Evolutionary conservation across 2,888 invertebrate genomes (phyloP).

Genomic region (Drosophila pseudotakahashii): DNA sequence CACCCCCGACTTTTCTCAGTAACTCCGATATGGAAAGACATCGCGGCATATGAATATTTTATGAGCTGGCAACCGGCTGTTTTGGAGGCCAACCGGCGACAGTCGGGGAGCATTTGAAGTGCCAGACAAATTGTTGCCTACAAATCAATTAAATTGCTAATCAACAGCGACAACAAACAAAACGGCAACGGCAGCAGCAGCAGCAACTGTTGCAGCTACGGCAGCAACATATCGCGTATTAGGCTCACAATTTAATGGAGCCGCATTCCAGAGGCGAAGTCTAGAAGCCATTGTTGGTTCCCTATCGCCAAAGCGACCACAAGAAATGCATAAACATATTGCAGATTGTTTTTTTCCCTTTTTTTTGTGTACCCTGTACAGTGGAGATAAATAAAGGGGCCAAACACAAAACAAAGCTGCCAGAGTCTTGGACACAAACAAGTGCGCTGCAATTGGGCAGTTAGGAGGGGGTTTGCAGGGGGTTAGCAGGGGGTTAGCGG

Average conservation of each 20-base stretch:
- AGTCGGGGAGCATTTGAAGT: constrained; percentile 40
- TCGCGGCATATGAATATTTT: constrained; percentile 38
- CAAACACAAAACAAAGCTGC: constrained; percentile 33
- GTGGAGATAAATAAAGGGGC: constrained; percentile 42
- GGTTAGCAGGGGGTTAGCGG: constrained; percentile 1
- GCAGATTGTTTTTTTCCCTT: constrained; percentile 36
- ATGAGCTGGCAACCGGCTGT: constrained; percentile 39
- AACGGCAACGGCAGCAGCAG: constrained; percentile 36
- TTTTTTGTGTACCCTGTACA: neutral
- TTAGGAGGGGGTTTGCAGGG: neutral
- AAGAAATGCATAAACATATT: constrained; percentile 75
- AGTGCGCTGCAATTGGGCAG: constrained; percentile 20
- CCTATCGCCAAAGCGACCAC: constrained; percentile 71
- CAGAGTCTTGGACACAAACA: constrained; percentile 26
- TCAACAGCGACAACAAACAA: constrained; percentile 65
- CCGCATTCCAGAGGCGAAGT: constrained; percentile 67
- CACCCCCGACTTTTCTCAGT: constrained; percentile 33
- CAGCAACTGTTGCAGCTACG: constrained; percentile 15
- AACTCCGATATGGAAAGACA: constrained; percentile 1
- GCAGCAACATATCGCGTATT: constrained; percentile 60
- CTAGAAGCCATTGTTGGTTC: constrained; percentile 60
- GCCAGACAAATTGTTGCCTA: constrained; percentile 78
- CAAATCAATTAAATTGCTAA: constrained; percentile 75
- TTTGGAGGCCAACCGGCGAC: constrained; percentile 41
- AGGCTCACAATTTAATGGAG: constrained; percentile 77